Percentiles rank a stretch among this genome's conserved stretches.
Conservation (phyloP, 2,113 vertebrate genomes). For the Mustela lutreola region DNA sequence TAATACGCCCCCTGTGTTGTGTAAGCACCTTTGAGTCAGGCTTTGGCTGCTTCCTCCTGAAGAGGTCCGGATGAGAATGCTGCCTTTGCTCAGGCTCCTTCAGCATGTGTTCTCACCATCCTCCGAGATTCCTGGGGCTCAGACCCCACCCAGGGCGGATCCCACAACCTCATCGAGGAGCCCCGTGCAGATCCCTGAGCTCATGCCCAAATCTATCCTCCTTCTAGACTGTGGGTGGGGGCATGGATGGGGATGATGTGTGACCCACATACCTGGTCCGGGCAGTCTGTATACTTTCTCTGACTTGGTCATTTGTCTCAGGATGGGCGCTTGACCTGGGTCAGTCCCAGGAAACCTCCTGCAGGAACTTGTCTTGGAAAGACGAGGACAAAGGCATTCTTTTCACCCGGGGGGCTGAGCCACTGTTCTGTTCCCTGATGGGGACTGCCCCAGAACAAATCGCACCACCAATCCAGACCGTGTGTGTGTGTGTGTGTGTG, state of each 20-base stretch:
- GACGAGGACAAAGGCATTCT: background rate
- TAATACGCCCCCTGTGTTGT: background rate
- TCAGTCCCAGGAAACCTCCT: background rate
- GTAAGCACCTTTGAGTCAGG: background rate
- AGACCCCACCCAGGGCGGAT: background rate
- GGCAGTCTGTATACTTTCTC: background rate
- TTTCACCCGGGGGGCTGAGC: background rate
- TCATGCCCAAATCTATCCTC: background rate
- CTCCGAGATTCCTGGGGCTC: background rate
- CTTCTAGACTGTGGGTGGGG: background rate
- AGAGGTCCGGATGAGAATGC: background rate
- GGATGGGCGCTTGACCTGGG: background rate
- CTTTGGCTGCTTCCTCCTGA: background rate
- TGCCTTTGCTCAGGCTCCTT: background rate
- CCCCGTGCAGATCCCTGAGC: too few relatives aligned
- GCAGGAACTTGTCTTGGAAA: background rate
- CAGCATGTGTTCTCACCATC: background rate
- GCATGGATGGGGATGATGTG: background rate
- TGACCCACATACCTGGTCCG: background rate
- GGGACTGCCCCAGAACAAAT: background rate
- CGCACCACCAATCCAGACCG: background rate
- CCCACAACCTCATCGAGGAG: background rate
- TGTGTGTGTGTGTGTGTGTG: background rate
- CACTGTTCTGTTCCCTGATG: background rate
- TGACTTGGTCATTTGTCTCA: background rate